phyloP scores from a whole-genome alignment of 2,888 invertebrate species.

The Heteropelma amictum region DNA sequence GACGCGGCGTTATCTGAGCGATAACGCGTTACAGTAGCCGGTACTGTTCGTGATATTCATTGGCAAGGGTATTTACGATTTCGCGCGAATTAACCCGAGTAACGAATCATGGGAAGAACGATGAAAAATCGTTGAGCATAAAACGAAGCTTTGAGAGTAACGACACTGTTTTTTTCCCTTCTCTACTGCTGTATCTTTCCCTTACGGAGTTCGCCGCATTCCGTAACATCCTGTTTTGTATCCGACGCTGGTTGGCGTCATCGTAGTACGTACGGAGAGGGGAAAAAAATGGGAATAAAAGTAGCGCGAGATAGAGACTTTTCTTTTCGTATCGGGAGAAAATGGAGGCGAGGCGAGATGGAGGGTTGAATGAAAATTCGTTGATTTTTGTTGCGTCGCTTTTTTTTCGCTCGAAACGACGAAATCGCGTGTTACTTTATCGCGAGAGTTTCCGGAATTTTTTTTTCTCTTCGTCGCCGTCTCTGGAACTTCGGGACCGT shows the following conservation, averaged over 20 bases:
- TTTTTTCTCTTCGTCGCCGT: neutral
- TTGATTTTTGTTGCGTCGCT: too few species aligned
- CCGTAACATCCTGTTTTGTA: constrained; percentile 21
- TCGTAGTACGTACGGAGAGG: too few species aligned
- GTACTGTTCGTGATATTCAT: constrained; percentile 33
- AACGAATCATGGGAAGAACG: constrained; percentile 5
- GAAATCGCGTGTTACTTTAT: too few species aligned
- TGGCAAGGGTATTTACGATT: constrained; percentile 19
- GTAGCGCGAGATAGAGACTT: too few species aligned
- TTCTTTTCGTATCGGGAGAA: too few species aligned
- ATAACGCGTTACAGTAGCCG: constrained; percentile 37
- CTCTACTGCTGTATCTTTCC: neutral
- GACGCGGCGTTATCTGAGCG: neutral
- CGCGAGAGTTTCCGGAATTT: neutral
- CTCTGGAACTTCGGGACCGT: neutral
- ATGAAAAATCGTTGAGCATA: constrained; percentile 39
- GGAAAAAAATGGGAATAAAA: too few species aligned
- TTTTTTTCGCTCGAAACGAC: too few species aligned
- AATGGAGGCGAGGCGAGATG: too few species aligned
- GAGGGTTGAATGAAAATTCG: too few species aligned
- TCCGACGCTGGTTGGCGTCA: too few species aligned
- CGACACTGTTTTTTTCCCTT: neutral
- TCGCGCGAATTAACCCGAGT: constrained; percentile 22
- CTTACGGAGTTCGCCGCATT: too few species aligned
- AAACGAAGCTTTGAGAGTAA: too few species aligned